Conservation (phyloP, 2,113 vertebrate species). For the Labeo catla region DNA sequence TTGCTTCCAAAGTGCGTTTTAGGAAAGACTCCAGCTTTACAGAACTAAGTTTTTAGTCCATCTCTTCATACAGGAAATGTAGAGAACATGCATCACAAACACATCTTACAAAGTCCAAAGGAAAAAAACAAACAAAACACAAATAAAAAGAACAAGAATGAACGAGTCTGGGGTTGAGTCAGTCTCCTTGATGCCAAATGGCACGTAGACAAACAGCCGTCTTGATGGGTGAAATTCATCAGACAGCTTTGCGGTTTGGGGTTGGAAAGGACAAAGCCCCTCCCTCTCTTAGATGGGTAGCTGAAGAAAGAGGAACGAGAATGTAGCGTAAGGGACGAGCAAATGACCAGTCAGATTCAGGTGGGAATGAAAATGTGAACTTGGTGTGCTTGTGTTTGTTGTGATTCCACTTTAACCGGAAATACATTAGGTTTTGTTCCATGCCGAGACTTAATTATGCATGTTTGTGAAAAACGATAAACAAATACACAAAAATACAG, state of each 20-base stretch:
- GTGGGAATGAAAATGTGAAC: conserved; percentile 66
- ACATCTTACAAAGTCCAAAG: conserved; percentile 60
- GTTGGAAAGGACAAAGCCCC: conserved; percentile 68
- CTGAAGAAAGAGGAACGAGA: conserved; percentile 79
- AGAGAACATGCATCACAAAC: conserved; percentile 80
- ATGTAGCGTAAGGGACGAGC: conserved; percentile 76
- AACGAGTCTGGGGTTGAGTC: conserved; percentile 65
- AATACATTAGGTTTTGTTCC: conserved; percentile 24
- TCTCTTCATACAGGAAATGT: conserved; percentile 74
- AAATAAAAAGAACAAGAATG: conserved; percentile 54
- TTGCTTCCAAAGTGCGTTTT: conserved; percentile 64
- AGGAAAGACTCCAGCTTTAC: conserved; percentile 59
- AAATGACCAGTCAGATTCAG: conserved; percentile 70
- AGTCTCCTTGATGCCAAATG: conserved; percentile 68
- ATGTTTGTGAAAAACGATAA: background rate
- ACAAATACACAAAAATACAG: conserved; percentile 25
- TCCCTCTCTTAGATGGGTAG: conserved; percentile 75
- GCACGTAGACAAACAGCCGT: conserved; percentile 73
- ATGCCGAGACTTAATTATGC: conserved; percentile 6
- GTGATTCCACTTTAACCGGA: conserved; percentile 49
- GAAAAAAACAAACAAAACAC: background rate
- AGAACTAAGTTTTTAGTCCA: conserved; percentile 60
- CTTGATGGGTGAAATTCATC: conserved; percentile 76
- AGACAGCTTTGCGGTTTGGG: conserved; percentile 74
- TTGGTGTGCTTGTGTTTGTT: conserved; percentile 25